Percentiles rank a stretch among this genome's conserved stretches.
Evolutionary conservation across 2,113 vertebrate species (phyloP).

Genomic region (Eubucco bourcierii): DNA sequence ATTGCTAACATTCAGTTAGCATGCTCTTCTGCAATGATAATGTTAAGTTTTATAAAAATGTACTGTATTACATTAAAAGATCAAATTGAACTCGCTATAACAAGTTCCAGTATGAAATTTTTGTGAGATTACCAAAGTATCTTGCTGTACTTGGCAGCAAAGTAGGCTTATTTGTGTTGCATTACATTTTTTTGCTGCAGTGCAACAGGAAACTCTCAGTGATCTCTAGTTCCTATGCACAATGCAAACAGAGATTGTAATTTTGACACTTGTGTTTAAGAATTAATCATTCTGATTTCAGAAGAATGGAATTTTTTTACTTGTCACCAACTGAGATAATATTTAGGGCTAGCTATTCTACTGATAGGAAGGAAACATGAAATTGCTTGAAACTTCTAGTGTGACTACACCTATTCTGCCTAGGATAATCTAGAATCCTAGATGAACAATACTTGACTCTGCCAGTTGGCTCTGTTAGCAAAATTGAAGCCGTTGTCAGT

Average conservation of each 20-base stretch:
- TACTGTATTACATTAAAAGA: slow-evolving; percentile 75
- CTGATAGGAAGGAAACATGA: not conserved
- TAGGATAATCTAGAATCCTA: not conserved
- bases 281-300: slow-evolving; percentile 33
- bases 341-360: slow-evolving; percentile 32
- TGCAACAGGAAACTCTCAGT: slow-evolving; percentile 63
- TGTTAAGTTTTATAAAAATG: slow-evolving; percentile 74
- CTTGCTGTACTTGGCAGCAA: slow-evolving; percentile 65
- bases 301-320: slow-evolving; percentile 16
- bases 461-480: not conserved
- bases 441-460: not conserved
- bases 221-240: slow-evolving; percentile 62
- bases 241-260: slow-evolving; percentile 36
- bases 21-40: slow-evolving; percentile 66
- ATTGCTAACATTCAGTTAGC: slow-evolving; percentile 74
- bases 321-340: not conserved
- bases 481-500: slow-evolving; percentile 38
- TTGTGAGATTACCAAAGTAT: slow-evolving; percentile 58
- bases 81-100: slow-evolving; percentile 69
- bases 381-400: not conserved
- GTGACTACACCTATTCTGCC: not conserved
- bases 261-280: slow-evolving; percentile 24
- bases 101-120: slow-evolving; percentile 71
- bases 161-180: not conserved
- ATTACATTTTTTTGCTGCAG: slow-evolving; percentile 64